Evolutionary conservation across 2,113 vertebrate genomes (phyloP).

Genomic region (Solenodon paradoxus): DNA sequence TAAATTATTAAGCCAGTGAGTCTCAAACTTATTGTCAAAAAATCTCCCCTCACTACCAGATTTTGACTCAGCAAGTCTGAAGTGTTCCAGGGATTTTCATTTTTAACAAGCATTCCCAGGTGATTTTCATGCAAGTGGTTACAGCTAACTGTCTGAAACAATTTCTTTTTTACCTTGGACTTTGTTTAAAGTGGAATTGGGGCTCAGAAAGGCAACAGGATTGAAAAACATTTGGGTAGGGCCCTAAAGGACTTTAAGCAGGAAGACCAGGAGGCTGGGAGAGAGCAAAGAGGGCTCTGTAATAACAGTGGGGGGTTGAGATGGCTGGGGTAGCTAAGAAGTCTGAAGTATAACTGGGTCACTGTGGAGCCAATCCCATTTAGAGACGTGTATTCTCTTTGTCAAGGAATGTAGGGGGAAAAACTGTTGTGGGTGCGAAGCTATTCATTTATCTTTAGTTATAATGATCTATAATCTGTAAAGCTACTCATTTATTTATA

Average conservation of each 20-base stretch:
- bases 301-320: neutral
- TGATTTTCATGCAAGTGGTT: conserved; percentile 3
- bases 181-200: neutral
- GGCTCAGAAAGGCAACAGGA: neutral
- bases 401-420: neutral
- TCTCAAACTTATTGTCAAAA: neutral
- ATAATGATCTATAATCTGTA: too few species aligned
- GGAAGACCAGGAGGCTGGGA: neutral
- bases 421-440: neutral
- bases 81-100: neutral
- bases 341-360: neutral
- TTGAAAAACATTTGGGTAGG: neutral
- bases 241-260: neutral
- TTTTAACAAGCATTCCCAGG: neutral
- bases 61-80: conserved; percentile 1
- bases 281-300: neutral
- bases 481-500: neutral
- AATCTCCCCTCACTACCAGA: neutral
- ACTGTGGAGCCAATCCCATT: neutral
- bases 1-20: neutral
- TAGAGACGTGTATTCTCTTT: neutral
- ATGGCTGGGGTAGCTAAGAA: neutral
- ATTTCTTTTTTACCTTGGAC: neutral
- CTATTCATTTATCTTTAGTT: neutral
- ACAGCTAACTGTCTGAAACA: neutral